Conservation (phyloP, 2,113 vertebrate genomes). For the Cervus canadensis region DNA sequence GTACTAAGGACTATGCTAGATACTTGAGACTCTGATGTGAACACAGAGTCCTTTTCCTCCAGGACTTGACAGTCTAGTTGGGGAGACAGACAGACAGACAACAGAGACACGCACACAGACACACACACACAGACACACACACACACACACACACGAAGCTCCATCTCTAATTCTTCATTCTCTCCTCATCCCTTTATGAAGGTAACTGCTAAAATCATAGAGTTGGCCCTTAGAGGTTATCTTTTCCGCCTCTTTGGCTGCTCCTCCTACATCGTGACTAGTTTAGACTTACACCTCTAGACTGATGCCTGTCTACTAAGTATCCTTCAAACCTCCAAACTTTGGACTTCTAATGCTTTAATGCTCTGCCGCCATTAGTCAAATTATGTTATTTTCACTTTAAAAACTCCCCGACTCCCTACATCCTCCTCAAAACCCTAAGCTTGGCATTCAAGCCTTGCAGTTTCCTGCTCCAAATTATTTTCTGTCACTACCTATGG, state of each 20-base stretch:
- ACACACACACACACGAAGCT: not conserved
- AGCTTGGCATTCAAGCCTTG: not conserved
- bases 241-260: not conserved
- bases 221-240: not conserved
- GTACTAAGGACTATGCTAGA: not conserved
- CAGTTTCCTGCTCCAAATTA: not conserved
- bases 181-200: not conserved
- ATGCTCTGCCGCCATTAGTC: not conserved
- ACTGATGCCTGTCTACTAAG: not conserved
- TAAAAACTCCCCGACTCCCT: not conserved
- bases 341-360: not conserved
- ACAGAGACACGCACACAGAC: not conserved
- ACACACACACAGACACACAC: not conserved
- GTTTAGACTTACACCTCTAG: not conserved
- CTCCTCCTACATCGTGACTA: not conserved
- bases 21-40: not conserved
- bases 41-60: not conserved
- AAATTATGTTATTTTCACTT: not conserved
- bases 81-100: not conserved
- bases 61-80: not conserved
- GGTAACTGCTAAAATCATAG: not conserved
- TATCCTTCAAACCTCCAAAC: not conserved
- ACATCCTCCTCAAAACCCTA: not conserved
- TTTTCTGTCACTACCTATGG: not conserved
- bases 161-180: not conserved